phyloP scores from a whole-genome alignment of 2,113 vertebrate genomes.

The Echinops telfairi region DNA sequence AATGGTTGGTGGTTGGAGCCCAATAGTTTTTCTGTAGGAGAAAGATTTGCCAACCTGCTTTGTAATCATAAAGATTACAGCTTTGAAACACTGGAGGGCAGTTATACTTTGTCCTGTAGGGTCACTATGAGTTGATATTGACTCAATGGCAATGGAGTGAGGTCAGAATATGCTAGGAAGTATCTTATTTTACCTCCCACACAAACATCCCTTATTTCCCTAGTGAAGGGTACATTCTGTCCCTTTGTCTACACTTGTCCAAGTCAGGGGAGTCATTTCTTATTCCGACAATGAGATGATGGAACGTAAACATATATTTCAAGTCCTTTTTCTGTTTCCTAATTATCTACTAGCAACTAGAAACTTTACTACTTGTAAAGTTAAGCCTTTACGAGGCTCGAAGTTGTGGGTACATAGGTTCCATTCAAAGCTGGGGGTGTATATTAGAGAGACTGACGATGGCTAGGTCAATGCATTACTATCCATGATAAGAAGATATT shows the following conservation, averaged over 20 bases:
- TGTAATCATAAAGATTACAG: too few species aligned
- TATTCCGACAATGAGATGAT: slow-evolving; percentile 4
- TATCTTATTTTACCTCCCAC: neutral
- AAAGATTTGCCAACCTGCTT: too few species aligned
- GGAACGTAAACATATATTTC: neutral
- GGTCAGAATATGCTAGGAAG: neutral
- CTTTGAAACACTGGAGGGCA: too few species aligned
- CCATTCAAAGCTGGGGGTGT: neutral
- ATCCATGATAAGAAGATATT: neutral
- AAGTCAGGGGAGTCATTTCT: neutral
- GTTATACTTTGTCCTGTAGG: too few species aligned
- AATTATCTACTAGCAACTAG: neutral
- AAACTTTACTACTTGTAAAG: neutral
- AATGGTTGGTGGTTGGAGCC: too few species aligned
- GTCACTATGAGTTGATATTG: too few species aligned
- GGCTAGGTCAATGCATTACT: neutral
- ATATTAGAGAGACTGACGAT: neutral
- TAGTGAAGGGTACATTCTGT: neutral
- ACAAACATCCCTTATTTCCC: neutral
- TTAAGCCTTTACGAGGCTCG: neutral
- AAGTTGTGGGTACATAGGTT: neutral
- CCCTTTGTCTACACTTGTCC: neutral
- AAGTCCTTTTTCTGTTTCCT: neutral
- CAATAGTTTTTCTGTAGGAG: too few species aligned
- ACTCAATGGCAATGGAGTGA: too few species aligned